Percentiles rank a stretch among this genome's conserved stretches.
Conservation (phyloP, 2,888 invertebrate species). For the Trachelus stipa region DNA sequence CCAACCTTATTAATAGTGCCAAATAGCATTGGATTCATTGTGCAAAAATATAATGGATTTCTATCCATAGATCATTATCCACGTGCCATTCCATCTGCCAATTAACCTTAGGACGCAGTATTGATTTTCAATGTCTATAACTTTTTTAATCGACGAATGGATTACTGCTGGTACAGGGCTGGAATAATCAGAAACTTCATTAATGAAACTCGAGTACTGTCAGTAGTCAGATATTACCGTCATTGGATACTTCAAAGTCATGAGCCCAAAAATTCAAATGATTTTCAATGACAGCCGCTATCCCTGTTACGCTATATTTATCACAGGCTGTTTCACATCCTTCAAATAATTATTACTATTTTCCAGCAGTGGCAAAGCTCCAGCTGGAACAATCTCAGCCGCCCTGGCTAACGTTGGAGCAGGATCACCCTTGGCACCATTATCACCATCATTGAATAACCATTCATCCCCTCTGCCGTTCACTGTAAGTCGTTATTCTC, state of each 20-base stretch:
- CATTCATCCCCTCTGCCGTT: slow-evolving; percentile 73
- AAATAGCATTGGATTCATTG: neutral
- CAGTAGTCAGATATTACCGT: neutral
- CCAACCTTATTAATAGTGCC: slow-evolving; percentile 9
- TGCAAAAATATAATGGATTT: slow-evolving; percentile 11
- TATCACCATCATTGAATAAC: slow-evolving; percentile 74
- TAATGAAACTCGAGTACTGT: neutral
- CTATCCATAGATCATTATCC: slow-evolving; percentile 9
- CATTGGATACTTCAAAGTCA: neutral
- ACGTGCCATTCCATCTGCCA: neutral
- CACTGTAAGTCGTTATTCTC: slow-evolving; percentile 71
- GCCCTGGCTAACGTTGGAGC: slow-evolving; percentile 70
- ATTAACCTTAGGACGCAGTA: neutral
- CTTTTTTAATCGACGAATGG: neutral
- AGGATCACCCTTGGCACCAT: slow-evolving; percentile 69
- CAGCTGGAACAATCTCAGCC: slow-evolving; percentile 80
- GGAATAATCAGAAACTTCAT: neutral
- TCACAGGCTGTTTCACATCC: neutral
- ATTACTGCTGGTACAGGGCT: neutral
- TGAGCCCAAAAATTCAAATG: neutral
- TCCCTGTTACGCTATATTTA: neutral
- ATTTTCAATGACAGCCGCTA: neutral
- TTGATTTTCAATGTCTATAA: neutral
- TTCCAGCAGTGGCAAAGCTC: slow-evolving; percentile 76
- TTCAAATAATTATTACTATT: neutral